phyloP scores from a whole-genome alignment of 2,797 vertebrate species.

The Falco berigora region DNA sequence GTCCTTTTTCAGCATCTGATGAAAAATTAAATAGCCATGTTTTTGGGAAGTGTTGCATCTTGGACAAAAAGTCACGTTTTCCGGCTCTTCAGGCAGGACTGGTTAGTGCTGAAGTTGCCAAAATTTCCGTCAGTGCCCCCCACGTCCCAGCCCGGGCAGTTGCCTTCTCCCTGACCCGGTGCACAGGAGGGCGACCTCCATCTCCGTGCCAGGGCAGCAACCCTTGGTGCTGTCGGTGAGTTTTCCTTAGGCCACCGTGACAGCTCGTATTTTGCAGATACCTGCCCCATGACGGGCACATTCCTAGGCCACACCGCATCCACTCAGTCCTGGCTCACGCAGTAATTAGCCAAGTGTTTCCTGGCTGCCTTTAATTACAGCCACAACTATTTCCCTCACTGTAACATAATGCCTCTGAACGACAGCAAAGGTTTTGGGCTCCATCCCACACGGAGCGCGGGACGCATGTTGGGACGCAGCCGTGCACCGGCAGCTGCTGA shows the following conservation, averaged over 20 bases:
- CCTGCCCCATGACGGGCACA: background rate
- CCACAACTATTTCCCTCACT: slow-evolving; percentile 17
- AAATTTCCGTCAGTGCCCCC: background rate
- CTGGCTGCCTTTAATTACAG: slow-evolving; percentile 48
- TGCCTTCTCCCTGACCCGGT: fast-evolving
- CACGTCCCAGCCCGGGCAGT: background rate
- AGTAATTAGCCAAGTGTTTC: slow-evolving; percentile 47
- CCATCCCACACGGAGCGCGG: background rate
- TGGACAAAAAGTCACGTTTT: background rate
- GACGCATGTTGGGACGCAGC: background rate
- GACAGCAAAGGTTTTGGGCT: background rate
- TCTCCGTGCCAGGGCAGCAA: background rate
- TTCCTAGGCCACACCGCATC: background rate
- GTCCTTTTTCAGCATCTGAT: background rate
- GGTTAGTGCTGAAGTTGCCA: background rate
- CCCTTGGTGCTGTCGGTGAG: background rate
- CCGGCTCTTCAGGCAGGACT: background rate
- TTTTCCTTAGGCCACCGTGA: background rate
- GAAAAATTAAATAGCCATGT: background rate
- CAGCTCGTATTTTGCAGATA: slow-evolving; percentile 25
- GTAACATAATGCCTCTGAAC: background rate
- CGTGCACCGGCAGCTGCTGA: background rate
- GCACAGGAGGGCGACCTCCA: fast-evolving
- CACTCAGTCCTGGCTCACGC: background rate
- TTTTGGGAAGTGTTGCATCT: background rate